Evolutionary conservation across 2,797 vertebrate species (phyloP).

Genomic region (Benthosema pterotum): DNA sequence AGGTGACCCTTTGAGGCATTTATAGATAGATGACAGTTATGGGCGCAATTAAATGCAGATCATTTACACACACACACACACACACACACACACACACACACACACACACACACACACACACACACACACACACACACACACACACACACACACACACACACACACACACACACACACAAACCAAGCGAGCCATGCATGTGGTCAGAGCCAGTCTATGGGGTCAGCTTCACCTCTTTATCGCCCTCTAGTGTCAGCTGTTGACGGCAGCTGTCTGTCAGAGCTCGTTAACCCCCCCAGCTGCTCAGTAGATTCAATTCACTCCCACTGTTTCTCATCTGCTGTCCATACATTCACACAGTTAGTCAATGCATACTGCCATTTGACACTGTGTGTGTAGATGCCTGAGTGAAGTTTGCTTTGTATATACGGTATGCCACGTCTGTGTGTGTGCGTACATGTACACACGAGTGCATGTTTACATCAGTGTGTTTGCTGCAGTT

Average conservation of each 20-base stretch:
- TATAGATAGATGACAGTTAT: too few species aligned
- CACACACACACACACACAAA: constrained; percentile 13
- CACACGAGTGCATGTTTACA: not conserved
- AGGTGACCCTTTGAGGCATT: too few species aligned
- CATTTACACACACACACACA: too few species aligned
- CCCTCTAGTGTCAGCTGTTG: constrained; percentile 78
- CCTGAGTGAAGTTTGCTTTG: not conserved
- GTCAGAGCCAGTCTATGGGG: too few species aligned
- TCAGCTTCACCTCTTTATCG: constrained; percentile 59
- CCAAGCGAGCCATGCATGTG: too few species aligned
- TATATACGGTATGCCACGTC: too few species aligned
- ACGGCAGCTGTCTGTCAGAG: constrained; percentile 44
- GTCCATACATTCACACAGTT: not conserved
- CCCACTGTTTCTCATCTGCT: constrained; percentile 1
- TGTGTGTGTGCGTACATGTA: not conserved
- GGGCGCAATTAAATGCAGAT: too few species aligned
- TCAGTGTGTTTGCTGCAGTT: not conserved
- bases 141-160: constrained; percentile 9
- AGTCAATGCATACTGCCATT: not conserved
- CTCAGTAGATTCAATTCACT: constrained; percentile 3
- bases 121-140: constrained; percentile 10
- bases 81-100: constrained; percentile 11
- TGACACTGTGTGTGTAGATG: constrained; percentile 2
- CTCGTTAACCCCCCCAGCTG: constrained; percentile 43
- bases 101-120: constrained; percentile 8